Percentiles rank a stretch among this genome's conserved stretches.
These are phyloP conservation scores for Anticlea derivata DNA, from an alignment of 2,888 invertebrate species.

Conservation along the genomic window DNA sequence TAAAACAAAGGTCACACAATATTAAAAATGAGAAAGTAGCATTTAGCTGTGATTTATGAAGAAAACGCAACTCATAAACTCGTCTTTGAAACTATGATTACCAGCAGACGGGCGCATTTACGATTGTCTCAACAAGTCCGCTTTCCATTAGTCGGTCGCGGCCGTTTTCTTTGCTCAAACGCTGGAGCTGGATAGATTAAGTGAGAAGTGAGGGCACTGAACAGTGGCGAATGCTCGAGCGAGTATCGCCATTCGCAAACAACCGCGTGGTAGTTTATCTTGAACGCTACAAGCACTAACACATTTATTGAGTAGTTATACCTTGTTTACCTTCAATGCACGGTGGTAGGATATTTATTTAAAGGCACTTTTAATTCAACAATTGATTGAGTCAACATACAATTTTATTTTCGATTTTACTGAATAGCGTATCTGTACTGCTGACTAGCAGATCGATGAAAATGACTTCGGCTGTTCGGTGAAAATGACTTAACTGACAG, in stretches of 20 bases:
- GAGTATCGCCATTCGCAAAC: conserved; percentile 13
- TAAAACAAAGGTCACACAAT: conserved; percentile 24
- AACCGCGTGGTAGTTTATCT: conserved; percentile 19
- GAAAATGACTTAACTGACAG: no score
- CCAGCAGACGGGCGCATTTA: conserved; percentile 11
- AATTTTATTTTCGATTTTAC: no score
- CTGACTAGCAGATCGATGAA: no score
- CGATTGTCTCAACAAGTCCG: conserved; percentile 21
- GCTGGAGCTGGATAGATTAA: conserved; percentile 17
- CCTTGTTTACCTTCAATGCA: conserved; percentile 21
- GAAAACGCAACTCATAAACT: not conserved
- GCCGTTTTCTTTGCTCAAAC: conserved; percentile 25
- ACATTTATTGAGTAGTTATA: conserved; percentile 19
- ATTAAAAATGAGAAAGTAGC: conserved; percentile 10
- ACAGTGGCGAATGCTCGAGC: conserved; percentile 18
- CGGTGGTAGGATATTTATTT: conserved; percentile 4
- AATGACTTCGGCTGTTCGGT: no score
- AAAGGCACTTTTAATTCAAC: no score
- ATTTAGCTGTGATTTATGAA: not conserved
- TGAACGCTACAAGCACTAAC: conserved; percentile 12
- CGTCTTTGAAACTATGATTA: conserved; percentile 17
- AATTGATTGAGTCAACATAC: no score
- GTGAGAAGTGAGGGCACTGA: conserved; percentile 28
- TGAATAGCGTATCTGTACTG: no score
- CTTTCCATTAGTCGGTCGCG: conserved; percentile 29